Evolutionary conservation across 2,113 vertebrate genomes (phyloP), one percentile per base, ranked within the genome.

Genomic region (Saimiri boliviensis): DNA sequence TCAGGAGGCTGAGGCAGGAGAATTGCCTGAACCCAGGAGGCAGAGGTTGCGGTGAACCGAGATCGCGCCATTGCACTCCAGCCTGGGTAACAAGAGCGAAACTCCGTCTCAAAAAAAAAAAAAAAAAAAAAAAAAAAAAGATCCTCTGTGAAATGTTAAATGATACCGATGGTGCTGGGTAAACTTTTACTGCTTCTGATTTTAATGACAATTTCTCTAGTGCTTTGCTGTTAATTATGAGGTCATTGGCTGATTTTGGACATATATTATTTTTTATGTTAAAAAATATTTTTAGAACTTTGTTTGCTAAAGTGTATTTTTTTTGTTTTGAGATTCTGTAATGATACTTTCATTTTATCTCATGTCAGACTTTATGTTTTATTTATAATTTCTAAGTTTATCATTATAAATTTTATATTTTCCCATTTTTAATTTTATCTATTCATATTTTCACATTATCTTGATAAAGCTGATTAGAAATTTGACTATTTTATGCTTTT

Each of bases 81-180:
- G n/a, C n/a, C n/a, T n/a, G n/a, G n/a, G n/a, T n/a, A n/a, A n/a
- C n/a, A n/a, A n/a, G n/a, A n/a, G n/a, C n/a, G n/a, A n/a, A n/a
- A n/a, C n/a, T n/a, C n/a, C n/a, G n/a, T n/a, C n/a, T n/a, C n/a
- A n/a, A n/a, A n/a, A n/a, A n/a, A n/a, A n/a, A n/a, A n/a, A n/a
- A n/a, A n/a, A n/a, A n/a, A n/a, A n/a, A n/a, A n/a, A n/a, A n/a
- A n/a, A n/a, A n/a, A n/a, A n/a, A n/a, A n/a, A n/a, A n/a, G n/a
- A n/a, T n/a, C n/a, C n/a, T n/a, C n/a, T n/a, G 42, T 79, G 45
- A 82, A 96, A 80, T 76, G 8, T 76, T 70, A 60, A 82, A 92
- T 79, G 84, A 66, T 30, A 52, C 6, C 76, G 40, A 70, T 91
- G 40, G 52, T 60, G 89, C 7, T 70, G 74, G 21, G 47, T 60